Evolutionary conservation across 2,797 vertebrate species (phyloP).

Genomic region (Peromyscus nudipes): DNA sequence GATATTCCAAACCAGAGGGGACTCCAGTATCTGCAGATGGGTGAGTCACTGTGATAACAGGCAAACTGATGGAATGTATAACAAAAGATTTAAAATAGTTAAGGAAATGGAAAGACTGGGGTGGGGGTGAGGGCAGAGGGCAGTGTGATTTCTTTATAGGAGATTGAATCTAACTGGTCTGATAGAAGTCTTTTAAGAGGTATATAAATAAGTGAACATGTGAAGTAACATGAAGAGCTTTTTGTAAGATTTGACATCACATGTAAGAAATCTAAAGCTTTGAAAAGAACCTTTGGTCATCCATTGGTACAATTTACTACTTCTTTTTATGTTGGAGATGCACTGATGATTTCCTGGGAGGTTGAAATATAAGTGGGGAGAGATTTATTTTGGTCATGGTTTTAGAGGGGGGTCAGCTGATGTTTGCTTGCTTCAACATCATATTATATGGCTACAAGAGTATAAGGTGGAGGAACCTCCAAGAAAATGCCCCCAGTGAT

Average conservation of each 20-base stretch:
- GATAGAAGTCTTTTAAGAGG: conserved; percentile 61
- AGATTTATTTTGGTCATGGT: background rate
- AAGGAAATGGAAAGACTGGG: conserved; percentile 34
- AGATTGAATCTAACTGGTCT: conserved; percentile 57
- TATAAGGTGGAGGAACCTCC: background rate
- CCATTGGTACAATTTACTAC: background rate
- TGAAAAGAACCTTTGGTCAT: conserved; percentile 59
- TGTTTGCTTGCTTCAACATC: background rate
- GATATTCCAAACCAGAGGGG: conserved; percentile 60
- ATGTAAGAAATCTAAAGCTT: conserved; percentile 38
- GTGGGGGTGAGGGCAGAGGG: background rate
- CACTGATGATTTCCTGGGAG: conserved; percentile 22
- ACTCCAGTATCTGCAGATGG: conserved; percentile 75
- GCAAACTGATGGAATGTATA: conserved; percentile 69
- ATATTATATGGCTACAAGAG: background rate
- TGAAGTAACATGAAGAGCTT: background rate
- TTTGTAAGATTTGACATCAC: conserved; percentile 39
- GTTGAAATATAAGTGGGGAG: background rate
- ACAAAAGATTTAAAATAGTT: conserved; percentile 71
- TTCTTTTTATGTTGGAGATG: conserved; percentile 54
- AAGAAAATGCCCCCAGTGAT: background rate
- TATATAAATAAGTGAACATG: conserved; percentile 40
- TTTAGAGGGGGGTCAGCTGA: background rate
- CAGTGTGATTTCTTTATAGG: conserved; percentile 34
- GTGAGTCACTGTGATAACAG: conserved; percentile 79